Base-by-base conservation (phyloP, 2,888 invertebrate species). In the Chirona hameri region DNA sequence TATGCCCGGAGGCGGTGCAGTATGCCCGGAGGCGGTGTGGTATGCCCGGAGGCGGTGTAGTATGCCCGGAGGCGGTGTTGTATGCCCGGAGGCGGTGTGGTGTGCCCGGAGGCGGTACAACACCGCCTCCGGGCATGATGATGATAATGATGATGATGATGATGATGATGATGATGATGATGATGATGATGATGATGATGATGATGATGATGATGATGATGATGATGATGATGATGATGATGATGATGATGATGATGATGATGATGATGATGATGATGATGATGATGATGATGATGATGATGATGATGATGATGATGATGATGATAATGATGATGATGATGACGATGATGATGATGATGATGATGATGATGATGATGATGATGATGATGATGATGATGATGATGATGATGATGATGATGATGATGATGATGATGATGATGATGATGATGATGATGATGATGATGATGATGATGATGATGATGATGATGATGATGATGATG, bases 281-380 rank as follows among this genome's bases (percentile, higher is more conserved):
- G 52, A 81, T 3, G 24, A 81, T 48, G 52, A 81, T 39, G 52
- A 39, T 81, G 24, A 81, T 81, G 21, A 65, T 65, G 21, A 65
- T 65, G 21, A 65, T 65, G 21, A 65, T 65, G 21, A 65, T 65
- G 21, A 65, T 65, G 21, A n/a, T 65, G 65, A n/a, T 65, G n/a
- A 65, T 65, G 65, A 65, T 65, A n/a, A 65, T 65, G 65, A 65
- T 65, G 65, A 65, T 65, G 65, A 65, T 65, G 65, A 65, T 65
- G 65, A 65, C n/a, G 65, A 65, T 65, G 65, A 65, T 65, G 65
- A 65, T 65, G 65, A 65, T 65, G 65, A 65, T 65, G 65, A 65
- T 65, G 65, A 65, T 65, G 65, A 65, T 65, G 65, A 65, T 65
- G 65, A 65, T 65, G 65, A 65, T 65, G 65, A 65, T 65, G 65